Evolutionary conservation across 2,888 invertebrate species (phyloP), one percentile per base, ranked within the genome.

Genomic region (Seladonia tumulorum): DNA sequence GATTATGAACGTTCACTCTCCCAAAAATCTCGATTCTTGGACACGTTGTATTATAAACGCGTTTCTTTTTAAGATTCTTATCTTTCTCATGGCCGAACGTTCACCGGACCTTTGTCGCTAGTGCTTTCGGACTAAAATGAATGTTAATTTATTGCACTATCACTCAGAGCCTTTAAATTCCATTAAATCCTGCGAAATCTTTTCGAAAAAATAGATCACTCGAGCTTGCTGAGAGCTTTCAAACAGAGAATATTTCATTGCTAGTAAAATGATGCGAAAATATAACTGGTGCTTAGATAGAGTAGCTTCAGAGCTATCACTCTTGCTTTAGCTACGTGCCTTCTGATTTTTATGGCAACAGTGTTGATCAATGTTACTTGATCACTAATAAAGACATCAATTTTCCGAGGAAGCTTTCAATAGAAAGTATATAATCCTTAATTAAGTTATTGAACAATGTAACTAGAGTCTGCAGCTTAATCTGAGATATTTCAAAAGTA

Each of bases 1-100:
- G 95, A 83, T 90, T 95, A 85, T 95, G 91, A 74, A 39, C 86
- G 57, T 57, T 57, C 12, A 57, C n/a, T 57, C n/a, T 57, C 29
- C 49, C 2, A 8, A 39, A 78, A 47, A 35, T 45, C 45, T 63
- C 25, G 29, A 71, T 66, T 45, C 29, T 74, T 42, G n/a, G 14
- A 39, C 49, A 75, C 35, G 29, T 35, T 79, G 53, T 72, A 53
- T 47, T 68, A 76, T 16, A 76, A 39, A 14, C 29, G 29, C n/a
- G 18, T 76, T 70, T 57, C 39, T 63, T 63, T n/a, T 72, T 25
- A 81, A 66, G 14, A 8, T 35, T 42, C 57, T 57, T 71, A 10
- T 25, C 39, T 79, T 60, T 42, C 70, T 42, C 42, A 73, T 45
- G 49, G 29, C 18, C 29, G 18, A 29, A 63, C 29, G 63, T 63